phyloP scores from a whole-genome alignment of 1,140 invertebrate species.

The Aricia agestis region DNA sequence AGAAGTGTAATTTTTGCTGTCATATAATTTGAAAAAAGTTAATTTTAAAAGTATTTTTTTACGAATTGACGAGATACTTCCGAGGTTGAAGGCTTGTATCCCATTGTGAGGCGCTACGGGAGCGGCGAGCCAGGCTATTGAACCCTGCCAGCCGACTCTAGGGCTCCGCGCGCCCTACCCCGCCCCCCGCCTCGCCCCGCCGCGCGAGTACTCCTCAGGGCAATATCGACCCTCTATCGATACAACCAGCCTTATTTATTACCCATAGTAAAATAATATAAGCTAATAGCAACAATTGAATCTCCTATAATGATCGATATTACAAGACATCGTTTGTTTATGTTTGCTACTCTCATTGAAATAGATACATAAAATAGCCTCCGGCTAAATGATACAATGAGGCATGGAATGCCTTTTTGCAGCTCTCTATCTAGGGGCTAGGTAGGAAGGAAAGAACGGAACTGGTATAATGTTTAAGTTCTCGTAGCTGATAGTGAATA shows the following conservation, averaged over 20 bases:
- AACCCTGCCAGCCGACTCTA: slow-evolving; percentile 45
- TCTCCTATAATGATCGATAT: not conserved
- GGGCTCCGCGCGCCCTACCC: slow-evolving; percentile 36
- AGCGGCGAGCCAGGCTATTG: slow-evolving; percentile 48
- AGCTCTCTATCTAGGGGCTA: too few species aligned
- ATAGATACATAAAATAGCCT: not conserved
- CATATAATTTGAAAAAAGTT: too few species aligned
- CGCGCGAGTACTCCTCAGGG: slow-evolving; percentile 36
- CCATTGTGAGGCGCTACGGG: slow-evolving; percentile 49
- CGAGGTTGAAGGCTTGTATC: slow-evolving; percentile 21
- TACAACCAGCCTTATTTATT: slow-evolving; percentile 30
- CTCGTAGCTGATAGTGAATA: too few species aligned
- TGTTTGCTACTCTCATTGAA: not conserved
- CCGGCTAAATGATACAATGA: not conserved
- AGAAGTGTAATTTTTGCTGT: too few species aligned
- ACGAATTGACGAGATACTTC: slow-evolving; percentile 4
- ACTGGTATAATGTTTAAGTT: too few species aligned
- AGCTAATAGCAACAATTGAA: slow-evolving; percentile 10
- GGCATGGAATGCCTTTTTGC: not conserved
- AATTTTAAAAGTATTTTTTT: slow-evolving; percentile 19
- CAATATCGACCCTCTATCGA: slow-evolving; percentile 36
- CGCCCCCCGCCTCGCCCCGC: slow-evolving; percentile 26
- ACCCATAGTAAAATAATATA: not conserved
- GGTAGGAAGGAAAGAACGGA: too few species aligned
- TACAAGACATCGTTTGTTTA: not conserved